Percentiles rank a stretch among this genome's conserved stretches.
phyloP scores from a whole-genome alignment of 2,797 vertebrate species.

The Bryconaethiops microstoma region DNA sequence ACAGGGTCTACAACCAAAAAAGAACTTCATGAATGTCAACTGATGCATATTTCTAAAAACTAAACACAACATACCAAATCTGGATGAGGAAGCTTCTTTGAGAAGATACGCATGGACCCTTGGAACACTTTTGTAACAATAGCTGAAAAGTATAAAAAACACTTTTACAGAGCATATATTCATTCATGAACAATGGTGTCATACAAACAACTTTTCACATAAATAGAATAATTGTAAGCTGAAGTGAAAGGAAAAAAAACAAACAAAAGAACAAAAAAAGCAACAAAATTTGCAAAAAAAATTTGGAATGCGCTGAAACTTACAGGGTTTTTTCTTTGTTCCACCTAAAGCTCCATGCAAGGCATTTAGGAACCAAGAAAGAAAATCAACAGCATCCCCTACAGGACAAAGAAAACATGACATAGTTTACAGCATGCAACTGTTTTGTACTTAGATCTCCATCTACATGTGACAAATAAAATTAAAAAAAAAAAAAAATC shows the following conservation, averaged over 20 bases:
- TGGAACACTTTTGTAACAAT: conserved; percentile 94
- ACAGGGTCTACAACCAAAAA: too few species aligned
- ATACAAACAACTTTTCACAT: not conserved
- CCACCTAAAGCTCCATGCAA: conserved; percentile 92
- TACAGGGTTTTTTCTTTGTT: conserved; percentile 94
- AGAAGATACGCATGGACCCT: conserved; percentile 97
- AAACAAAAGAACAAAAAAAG: too few species aligned
- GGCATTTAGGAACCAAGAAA: conserved; percentile 97
- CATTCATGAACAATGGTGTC: not conserved
- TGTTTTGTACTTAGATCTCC: not conserved
- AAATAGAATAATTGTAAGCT: not conserved
- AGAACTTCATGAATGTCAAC: too few species aligned
- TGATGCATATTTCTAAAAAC: too few species aligned
- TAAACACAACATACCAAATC: conserved; percentile 82
- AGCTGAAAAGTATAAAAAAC: conserved; percentile 70
- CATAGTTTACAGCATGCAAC: not conserved
- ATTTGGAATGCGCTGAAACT: conserved; percentile 62
- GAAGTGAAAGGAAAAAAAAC: not conserved
- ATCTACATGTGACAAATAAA: not conserved
- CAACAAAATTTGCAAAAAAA: not conserved
- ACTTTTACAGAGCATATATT: not conserved
- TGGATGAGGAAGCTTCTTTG: conserved; percentile 95
- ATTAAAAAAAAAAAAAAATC: too few species aligned
- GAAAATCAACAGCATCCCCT: conserved; percentile 96
- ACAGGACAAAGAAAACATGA: conserved; percentile 39